Conservation (phyloP, 2,113 vertebrate genomes). For the Pomatostomus ruficeps region DNA sequence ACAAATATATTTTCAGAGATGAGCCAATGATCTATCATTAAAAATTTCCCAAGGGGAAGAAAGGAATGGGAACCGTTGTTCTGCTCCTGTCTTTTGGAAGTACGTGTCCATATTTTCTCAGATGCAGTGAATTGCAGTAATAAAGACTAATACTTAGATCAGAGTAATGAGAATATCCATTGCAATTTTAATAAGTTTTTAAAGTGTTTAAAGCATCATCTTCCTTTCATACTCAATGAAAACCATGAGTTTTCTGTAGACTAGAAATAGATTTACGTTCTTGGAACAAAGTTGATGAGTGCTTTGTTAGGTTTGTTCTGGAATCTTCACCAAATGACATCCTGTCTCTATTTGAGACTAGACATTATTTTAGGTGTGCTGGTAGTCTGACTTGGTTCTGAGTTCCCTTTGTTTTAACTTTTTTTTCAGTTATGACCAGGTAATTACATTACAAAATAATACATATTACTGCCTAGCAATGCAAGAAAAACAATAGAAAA, state of each 20-base stretch:
- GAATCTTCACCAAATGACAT: neutral
- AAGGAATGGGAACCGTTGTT: neutral
- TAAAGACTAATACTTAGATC: neutral
- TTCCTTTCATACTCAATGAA: neutral
- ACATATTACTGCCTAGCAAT: neutral
- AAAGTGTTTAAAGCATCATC: neutral
- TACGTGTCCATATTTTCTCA: neutral
- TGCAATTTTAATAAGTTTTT: neutral
- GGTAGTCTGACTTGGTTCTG: neutral
- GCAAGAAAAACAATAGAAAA: neutral
- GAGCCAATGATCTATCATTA: neutral
- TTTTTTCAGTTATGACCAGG: neutral
- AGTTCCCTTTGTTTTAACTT: neutral
- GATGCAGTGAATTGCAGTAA: neutral
- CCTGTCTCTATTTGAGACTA: neutral
- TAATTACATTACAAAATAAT: neutral
- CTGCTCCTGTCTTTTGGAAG: neutral
- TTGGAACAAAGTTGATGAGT: neutral
- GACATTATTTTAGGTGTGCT: neutral
- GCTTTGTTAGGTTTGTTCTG: neutral
- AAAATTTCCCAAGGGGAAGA: neutral
- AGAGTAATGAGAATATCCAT: neutral
- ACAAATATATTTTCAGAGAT: neutral
- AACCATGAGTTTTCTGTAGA: neutral
- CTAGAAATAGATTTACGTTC: neutral